A percentile compares a stretch with the other conserved stretches of the same genome.
These are phyloP conservation scores for Lysiphlebus fabarum DNA, from an alignment of 1,140 invertebrate genomes.

Conservation along the genomic window DNA sequence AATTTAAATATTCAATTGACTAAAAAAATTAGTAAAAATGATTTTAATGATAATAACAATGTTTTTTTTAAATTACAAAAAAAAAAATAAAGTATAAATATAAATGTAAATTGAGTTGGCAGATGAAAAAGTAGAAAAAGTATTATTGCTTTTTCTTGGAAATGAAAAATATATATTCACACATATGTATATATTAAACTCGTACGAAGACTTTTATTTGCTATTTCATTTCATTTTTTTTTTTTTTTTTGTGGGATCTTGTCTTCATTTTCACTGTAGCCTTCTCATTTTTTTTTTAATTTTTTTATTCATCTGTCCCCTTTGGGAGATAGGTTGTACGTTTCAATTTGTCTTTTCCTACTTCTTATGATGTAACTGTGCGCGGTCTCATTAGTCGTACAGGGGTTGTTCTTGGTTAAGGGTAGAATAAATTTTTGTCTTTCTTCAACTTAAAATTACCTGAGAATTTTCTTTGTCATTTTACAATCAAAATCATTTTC, in stretches of 20 bases:
- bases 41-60: too few species aligned
- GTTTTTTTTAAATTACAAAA: too few species aligned
- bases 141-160: too few species aligned
- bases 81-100: too few species aligned
- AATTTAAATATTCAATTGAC: too few species aligned
- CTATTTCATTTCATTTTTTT: not conserved
- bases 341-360: constrained; percentile 51
- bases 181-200: too few species aligned
- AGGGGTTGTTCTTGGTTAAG: constrained; percentile 16
- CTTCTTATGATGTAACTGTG: constrained; percentile 47
- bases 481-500: constrained; percentile 49
- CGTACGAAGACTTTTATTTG: too few species aligned
- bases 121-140: too few species aligned
- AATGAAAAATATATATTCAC: too few species aligned
- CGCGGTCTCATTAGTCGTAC: constrained; percentile 49
- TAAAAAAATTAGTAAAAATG: too few species aligned
- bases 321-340: constrained; percentile 43
- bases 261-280: constrained; percentile 41
- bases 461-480: constrained; percentile 33
- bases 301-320: constrained; percentile 32
- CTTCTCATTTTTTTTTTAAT: constrained; percentile 26
- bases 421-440: constrained; percentile 18
- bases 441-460: not conserved
- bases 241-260: constrained; percentile 1
- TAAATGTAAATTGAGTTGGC: too few species aligned